Evolutionary conservation across 2,888 invertebrate species (phyloP), one percentile per base, ranked within the genome.

Genomic region (Cetonia aurata): DNA sequence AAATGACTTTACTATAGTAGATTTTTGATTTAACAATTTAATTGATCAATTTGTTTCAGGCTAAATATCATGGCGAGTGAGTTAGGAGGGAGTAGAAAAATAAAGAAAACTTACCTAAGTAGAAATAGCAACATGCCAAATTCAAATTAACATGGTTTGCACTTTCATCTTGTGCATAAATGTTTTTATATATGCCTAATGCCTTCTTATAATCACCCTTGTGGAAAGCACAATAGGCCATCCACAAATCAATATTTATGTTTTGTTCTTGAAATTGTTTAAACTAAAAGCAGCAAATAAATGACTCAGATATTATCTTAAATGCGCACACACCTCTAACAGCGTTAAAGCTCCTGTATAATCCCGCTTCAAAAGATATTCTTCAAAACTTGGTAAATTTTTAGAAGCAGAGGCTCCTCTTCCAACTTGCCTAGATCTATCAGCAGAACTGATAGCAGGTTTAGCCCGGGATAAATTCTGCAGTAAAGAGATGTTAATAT

Each of bases 141-240:
- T 96, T 96, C 37, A 93, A 87, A 57, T 88, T 86, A 6, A 95
- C 85, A 77, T 93, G 91, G 42, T 91, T 87, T 13, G 88, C 83
- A 8, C 72, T 59, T 69, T 87, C 82, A 75, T 89, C 83, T 77
- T 88, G 86, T 17, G 88, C 85, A 10, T 85, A 81, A 77, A 91
- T 77, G 69, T 83, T 85, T 78, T 89, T 87, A 82, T 94, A 95
- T 62, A 92, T 89, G 73, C 92, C 89, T 78, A 95, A 86, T 0
- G 96, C 91, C 78, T 91, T 90, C 78, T 93, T 92, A 85, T 97
- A 98, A 82, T 99, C 96, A 1, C 97, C 98, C 72, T 97, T 87
- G 84, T 99, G 98, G 85, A 98, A 99, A 79, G 93, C 92, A 83
- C 98, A 97, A 85, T 96, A 98, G 0, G 95, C 98, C 73, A 95